A percentile compares a stretch with the other conserved stretches of the same genome.
These are phyloP conservation scores for Lampris megalopsis DNA, from an alignment of 2,113 vertebrate genomes.

Conservation along the genomic window DNA sequence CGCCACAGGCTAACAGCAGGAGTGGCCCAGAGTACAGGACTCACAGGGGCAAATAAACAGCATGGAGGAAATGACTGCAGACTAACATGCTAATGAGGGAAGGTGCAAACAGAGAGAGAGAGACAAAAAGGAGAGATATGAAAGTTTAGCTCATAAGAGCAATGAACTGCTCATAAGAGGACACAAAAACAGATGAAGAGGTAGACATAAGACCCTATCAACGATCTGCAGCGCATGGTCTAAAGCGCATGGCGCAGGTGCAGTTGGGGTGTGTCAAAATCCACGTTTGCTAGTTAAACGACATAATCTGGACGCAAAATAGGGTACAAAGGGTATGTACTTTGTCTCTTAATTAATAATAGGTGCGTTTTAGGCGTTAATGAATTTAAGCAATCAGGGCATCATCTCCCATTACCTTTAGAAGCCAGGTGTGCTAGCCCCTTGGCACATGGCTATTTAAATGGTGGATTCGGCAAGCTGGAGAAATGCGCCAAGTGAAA, in stretches of 20 bases:
- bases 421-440: no score
- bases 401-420: no score
- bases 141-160: constrained; percentile 24
- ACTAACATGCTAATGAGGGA: constrained; percentile 62
- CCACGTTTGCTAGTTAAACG: background rate
- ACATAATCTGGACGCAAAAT: no score
- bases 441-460: no score
- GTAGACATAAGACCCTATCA: constrained; percentile 3
- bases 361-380: no score
- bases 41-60: constrained; percentile 53
- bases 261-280: background rate
- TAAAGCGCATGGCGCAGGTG: no score
- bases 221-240: no score
- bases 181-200: constrained; percentile 45
- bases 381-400: no score
- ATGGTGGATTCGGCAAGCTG: no score
- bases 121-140: constrained; percentile 16
- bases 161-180: constrained; percentile 28
- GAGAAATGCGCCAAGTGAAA: no score
- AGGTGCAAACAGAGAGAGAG: constrained; percentile 13
- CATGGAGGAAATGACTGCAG: constrained; percentile 42
- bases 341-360: no score
- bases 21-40: constrained; percentile 40
- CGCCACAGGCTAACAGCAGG: constrained; percentile 42
- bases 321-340: no score